Evolutionary conservation across 2,113 vertebrate species (phyloP).

Genomic region (Tenebrosternarchus preto): DNA sequence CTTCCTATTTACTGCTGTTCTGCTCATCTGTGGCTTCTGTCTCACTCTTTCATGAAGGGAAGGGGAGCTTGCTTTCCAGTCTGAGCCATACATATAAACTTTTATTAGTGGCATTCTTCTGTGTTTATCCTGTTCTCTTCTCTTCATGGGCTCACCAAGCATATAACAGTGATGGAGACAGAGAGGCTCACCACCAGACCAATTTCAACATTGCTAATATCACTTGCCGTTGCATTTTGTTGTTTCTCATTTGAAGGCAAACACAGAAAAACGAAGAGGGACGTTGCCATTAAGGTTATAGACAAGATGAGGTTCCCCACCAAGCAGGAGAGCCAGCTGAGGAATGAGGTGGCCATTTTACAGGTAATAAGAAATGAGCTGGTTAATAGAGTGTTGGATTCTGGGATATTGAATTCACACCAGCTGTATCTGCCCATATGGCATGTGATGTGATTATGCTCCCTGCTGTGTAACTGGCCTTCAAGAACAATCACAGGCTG

Average conservation of each 20-base stretch:
- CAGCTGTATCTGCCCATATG: not conserved
- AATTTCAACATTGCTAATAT: conserved; percentile 17
- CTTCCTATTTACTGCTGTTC: not conserved
- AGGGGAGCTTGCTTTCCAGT: conserved; percentile 19
- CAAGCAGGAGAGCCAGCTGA: conserved; percentile 97
- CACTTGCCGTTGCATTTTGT: not conserved
- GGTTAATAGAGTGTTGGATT: not conserved
- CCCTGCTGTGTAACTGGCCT: not conserved
- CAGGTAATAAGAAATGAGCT: conserved; percentile 78
- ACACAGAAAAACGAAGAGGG: conserved; percentile 95
- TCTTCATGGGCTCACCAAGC: not conserved
- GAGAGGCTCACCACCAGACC: conserved; percentile 7
- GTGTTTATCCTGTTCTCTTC: conserved; percentile 13
- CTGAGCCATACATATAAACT: conserved; percentile 40
- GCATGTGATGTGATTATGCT: not conserved
- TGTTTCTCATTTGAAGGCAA: conserved; percentile 77
- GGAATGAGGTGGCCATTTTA: conserved; percentile 98
- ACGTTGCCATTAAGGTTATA: conserved; percentile 98
- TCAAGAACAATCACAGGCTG: not conserved
- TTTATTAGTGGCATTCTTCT: conserved; percentile 42
- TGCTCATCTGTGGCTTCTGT: not conserved
- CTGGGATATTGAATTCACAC: not conserved
- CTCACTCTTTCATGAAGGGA: not conserved
- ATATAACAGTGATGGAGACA: conserved; percentile 3
- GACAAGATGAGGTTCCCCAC: conserved; percentile 99